Evolutionary conservation across 1,140 invertebrate species (phyloP).

Genomic region (Conus betulinus): DNA sequence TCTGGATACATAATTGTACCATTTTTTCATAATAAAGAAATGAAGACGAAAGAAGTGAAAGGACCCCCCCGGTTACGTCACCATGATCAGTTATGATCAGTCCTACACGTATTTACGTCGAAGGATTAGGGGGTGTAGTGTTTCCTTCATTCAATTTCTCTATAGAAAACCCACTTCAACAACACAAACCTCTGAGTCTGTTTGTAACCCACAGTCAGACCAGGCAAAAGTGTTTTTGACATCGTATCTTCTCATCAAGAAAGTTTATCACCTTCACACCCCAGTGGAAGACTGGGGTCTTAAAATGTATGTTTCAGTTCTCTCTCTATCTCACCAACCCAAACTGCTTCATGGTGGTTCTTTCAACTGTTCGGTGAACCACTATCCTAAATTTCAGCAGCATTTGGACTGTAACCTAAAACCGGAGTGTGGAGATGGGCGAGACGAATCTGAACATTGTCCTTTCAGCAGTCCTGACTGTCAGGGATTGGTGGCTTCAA

Average conservation of each 20-base stretch:
- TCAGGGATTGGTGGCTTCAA: neutral
- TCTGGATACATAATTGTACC: neutral
- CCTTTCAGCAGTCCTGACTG: slow-evolving; percentile 23
- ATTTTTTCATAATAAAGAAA: neutral
- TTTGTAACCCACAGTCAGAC: neutral
- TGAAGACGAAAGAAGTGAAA: neutral
- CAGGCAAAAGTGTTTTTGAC: neutral
- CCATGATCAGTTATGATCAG: neutral
- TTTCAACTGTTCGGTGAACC: neutral
- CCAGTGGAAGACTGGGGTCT: no score
- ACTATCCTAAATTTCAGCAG: neutral
- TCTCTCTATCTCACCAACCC: neutral
- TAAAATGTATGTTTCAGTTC: neutral
- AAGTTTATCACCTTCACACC: no score
- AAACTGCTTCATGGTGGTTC: neutral
- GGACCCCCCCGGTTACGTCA: neutral
- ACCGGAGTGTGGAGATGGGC: slow-evolving; percentile 1
- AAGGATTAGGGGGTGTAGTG: neutral
- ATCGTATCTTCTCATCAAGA: neutral
- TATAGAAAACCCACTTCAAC: neutral
- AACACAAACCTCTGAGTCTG: neutral
- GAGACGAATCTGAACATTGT: slow-evolving; percentile 20
- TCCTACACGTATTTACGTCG: no score
- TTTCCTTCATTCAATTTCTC: neutral
- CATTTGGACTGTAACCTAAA: slow-evolving; percentile 25